phyloP scores from a whole-genome alignment of 2,113 vertebrate species.

The Nannobrachium achirus region DNA sequence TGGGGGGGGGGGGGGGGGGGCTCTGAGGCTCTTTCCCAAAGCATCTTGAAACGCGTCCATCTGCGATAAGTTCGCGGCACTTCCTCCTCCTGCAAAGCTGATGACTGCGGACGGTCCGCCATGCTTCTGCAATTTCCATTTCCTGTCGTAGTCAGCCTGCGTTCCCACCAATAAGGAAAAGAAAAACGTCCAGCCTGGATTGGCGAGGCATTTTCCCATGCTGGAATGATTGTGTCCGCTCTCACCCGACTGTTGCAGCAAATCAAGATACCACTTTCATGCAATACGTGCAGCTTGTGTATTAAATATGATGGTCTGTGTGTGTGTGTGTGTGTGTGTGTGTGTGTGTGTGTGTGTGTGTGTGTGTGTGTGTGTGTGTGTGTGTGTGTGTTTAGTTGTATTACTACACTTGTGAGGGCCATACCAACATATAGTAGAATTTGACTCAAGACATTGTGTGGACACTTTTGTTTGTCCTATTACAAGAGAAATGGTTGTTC shows the following conservation, averaged over 20 bases:
- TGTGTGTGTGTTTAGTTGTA: too few relatives aligned
- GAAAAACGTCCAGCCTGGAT: slow-evolving; percentile 19
- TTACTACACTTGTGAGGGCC: too few relatives aligned
- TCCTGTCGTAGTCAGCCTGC: slow-evolving; percentile 31
- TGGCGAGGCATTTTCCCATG: slow-evolving; percentile 32
- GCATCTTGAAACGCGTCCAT: slow-evolving; percentile 42
- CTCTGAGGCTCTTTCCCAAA: slow-evolving; percentile 51
- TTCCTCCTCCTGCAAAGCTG: slow-evolving; percentile 39
- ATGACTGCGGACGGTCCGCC: slow-evolving; percentile 13
- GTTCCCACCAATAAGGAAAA: slow-evolving; percentile 40
- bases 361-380: too few relatives aligned
- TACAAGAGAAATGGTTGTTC: too few relatives aligned
- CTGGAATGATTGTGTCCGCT: slow-evolving; percentile 31
- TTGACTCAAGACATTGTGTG: too few relatives aligned
- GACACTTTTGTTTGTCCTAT: too few relatives aligned
- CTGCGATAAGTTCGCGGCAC: slow-evolving; percentile 46
- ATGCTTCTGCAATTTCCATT: slow-evolving; percentile 50
- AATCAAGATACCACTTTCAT: slow-evolving; percentile 17
- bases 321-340: too few relatives aligned
- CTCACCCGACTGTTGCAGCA: slow-evolving; percentile 12
- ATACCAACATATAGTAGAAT: too few relatives aligned
- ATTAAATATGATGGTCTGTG: too few relatives aligned
- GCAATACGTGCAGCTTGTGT: slow-evolving; percentile 14
- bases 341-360: too few relatives aligned
- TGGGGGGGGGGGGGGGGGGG: too few relatives aligned